Conservation (phyloP, 2,888 invertebrate genomes). For the Andrena camellia region DNA sequence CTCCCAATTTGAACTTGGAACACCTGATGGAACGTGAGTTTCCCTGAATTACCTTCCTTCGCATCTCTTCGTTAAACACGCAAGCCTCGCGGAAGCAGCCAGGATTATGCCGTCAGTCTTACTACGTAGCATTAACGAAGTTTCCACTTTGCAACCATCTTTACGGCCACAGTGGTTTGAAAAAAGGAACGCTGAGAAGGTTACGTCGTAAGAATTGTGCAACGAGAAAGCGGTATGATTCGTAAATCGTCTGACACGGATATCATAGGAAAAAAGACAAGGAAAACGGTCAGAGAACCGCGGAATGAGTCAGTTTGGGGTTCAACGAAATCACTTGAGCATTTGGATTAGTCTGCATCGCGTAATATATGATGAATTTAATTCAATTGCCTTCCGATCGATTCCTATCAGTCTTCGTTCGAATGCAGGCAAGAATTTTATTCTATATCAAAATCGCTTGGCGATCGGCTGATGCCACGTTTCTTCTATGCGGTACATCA, state of each 20-base stretch:
- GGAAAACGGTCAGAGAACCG: not conserved
- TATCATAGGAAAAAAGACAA: slow-evolving; percentile 1
- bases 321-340: not conserved
- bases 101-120: not conserved
- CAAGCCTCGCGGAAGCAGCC: not conserved
- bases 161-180: slow-evolving; percentile 16
- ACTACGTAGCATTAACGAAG: not conserved
- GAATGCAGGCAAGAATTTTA: no score
- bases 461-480: slow-evolving; percentile 13
- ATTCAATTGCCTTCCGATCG: no score
- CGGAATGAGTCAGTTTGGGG: slow-evolving; percentile 5
- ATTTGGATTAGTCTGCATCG: not conserved
- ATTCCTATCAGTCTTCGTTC: not conserved
- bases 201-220: slow-evolving; percentile 15
- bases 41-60: no score
- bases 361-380: not conserved
- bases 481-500: slow-evolving; percentile 22
- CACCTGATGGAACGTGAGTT: no score
- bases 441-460: slow-evolving; percentile 23
- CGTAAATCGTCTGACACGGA: slow-evolving; percentile 26
- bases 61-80: no score
- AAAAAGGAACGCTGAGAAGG: not conserved
- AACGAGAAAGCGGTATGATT: slow-evolving; percentile 56
- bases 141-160: not conserved
- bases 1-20: no score